A percentile compares a stretch with the other conserved stretches of the same genome.
Evolutionary conservation across 1,140 invertebrate species (phyloP).

Genomic region (Drosophila mayri): DNA sequence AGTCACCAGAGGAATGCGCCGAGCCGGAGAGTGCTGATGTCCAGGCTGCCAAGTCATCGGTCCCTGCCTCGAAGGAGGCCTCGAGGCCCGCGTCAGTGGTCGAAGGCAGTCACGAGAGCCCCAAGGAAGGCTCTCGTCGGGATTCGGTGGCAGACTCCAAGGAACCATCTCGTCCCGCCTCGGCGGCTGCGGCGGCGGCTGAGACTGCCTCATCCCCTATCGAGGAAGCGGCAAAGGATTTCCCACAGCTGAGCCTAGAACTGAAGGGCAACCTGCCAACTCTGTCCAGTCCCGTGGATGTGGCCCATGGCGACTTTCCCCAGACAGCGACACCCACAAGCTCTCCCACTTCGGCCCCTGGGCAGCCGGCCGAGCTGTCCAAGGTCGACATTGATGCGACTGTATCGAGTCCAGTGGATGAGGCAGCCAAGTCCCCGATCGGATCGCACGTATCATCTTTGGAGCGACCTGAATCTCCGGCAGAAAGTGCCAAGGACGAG

Average conservation of each 20-base stretch:
- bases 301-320: constrained; percentile 38
- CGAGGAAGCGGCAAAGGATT: constrained; percentile 21
- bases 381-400: constrained; percentile 24
- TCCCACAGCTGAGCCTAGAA: constrained; percentile 8
- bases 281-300: constrained; percentile 36
- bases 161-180: constrained; percentile 34
- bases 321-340: constrained; percentile 27
- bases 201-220: constrained; percentile 27
- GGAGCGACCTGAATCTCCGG: constrained; percentile 40
- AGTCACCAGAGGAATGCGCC: constrained; percentile 43
- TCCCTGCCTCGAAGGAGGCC: constrained; percentile 14
- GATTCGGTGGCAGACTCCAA: constrained; percentile 10
- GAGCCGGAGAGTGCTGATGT: constrained; percentile 12
- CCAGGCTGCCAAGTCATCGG: constrained; percentile 15
- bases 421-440: constrained; percentile 27
- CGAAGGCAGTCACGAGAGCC: constrained; percentile 7
- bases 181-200: constrained; percentile 2
- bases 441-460: not conserved
- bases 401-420: constrained; percentile 31
- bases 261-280: constrained; percentile 12
- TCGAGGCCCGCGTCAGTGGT: constrained; percentile 26
- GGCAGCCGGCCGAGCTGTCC: constrained; percentile 16
- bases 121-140: constrained; percentile 1
- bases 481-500: constrained; percentile 40
- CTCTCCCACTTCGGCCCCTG: constrained; percentile 2